phyloP scores from a whole-genome alignment of 2,888 invertebrate genomes.

The Stictocephala bisonia region DNA sequence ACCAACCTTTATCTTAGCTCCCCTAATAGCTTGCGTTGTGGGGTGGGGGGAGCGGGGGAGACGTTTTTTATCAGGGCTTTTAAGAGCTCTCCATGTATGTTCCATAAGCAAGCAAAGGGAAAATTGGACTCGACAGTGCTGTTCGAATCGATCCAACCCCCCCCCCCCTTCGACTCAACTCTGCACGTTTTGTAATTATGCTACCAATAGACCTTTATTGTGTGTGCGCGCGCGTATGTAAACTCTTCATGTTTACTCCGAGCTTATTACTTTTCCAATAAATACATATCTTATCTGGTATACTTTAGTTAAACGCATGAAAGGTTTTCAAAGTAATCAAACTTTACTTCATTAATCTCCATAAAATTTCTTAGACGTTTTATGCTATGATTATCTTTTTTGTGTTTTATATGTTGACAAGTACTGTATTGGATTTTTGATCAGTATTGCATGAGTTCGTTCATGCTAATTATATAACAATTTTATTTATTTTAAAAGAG shows the following conservation, averaged over 20 bases:
- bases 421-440: no score
- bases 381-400: no score
- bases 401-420: no score
- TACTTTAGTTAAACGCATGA: no score
- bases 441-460: no score
- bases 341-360: no score
- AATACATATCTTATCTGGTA: no score
- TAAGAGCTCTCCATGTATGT: conserved; percentile 48
- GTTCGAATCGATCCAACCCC: conserved; percentile 22
- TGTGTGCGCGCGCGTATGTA: conserved; percentile 4
- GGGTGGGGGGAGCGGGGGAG: conserved; percentile 8
- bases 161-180: conserved; percentile 20
- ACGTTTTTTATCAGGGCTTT: conserved; percentile 46
- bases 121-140: conserved; percentile 37
- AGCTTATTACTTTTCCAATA: conserved; percentile 34
- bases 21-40: conserved; percentile 37
- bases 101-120: conserved; percentile 45
- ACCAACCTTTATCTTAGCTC: conserved; percentile 41
- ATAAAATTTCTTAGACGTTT: no score
- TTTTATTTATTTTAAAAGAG: no score
- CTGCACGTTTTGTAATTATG: conserved; percentile 19
- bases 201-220: conserved; percentile 14
- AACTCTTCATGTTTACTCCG: conserved; percentile 9
- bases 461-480: no score
- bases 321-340: no score